Percentiles rank a stretch among this genome's conserved stretches.
phyloP scores from a whole-genome alignment of 2,113 vertebrate species.

The Boulengeromyrus knoepffleri region DNA sequence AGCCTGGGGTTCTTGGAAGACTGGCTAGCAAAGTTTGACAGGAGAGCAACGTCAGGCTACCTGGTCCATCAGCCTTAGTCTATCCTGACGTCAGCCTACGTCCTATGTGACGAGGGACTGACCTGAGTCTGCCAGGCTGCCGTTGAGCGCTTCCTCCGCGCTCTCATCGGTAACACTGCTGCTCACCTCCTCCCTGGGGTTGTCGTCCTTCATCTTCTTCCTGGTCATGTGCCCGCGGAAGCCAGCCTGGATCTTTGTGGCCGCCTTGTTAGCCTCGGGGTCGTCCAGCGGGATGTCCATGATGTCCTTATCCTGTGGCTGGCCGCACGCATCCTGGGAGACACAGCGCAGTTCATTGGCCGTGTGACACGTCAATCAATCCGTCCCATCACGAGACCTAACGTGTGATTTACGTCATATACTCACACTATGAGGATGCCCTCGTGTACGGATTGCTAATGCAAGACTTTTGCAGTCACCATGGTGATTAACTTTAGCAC shows the following conservation, averaged over 20 bases:
- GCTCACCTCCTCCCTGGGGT: slow-evolving; percentile 78
- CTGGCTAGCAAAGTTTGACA: background rate
- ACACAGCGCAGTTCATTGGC: background rate
- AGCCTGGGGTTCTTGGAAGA: background rate
- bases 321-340: slow-evolving; percentile 80
- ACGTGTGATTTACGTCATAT: background rate
- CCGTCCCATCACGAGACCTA: background rate
- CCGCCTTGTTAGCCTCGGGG: slow-evolving; percentile 88
- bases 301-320: slow-evolving; percentile 83
- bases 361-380: background rate
- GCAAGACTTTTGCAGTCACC: slow-evolving; percentile 6
- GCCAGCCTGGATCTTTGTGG: slow-evolving; percentile 95
- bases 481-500: slow-evolving; percentile 13
- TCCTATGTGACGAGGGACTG: slow-evolving; percentile 21
- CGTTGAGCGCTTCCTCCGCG: slow-evolving; percentile 43
- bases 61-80: background rate
- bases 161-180: slow-evolving; percentile 48
- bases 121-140: slow-evolving; percentile 50
- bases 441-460: background rate
- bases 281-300: slow-evolving; percentile 95
- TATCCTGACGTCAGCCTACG: background rate
- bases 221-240: slow-evolving; percentile 97
- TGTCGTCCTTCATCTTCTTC: slow-evolving; percentile 97
- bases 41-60: background rate
- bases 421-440: background rate